These are phyloP conservation scores for Danionella cerebrum DNA, from an alignment of 2,113 vertebrate genomes.

Conservation along the genomic window DNA sequence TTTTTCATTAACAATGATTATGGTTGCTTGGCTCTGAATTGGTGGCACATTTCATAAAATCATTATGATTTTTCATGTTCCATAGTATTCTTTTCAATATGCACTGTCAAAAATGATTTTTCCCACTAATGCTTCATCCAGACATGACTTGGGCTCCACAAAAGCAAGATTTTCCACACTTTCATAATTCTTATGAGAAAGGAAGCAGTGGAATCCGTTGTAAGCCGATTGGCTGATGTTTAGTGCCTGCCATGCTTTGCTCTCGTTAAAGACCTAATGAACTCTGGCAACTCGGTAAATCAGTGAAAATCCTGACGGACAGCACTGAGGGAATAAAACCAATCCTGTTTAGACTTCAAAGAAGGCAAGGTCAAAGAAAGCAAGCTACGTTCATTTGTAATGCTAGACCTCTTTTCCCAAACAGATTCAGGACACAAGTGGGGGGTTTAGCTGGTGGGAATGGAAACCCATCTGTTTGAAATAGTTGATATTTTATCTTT, in stretches of 20 bases:
- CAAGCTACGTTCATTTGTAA: background rate
- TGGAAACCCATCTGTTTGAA: too few relatives aligned
- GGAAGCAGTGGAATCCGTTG: conserved; percentile 8
- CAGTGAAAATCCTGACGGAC: conserved; percentile 2
- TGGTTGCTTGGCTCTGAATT: too few relatives aligned
- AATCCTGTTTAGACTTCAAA: background rate
- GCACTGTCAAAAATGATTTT: background rate
- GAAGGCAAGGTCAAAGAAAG: background rate
- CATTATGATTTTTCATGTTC: background rate
- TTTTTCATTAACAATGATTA: too few relatives aligned
- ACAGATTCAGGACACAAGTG: background rate
- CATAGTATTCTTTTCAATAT: background rate
- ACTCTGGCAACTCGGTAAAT: background rate
- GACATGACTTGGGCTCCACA: background rate
- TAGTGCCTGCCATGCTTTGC: background rate
- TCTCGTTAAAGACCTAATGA: conserved; percentile 21
- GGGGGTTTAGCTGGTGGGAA: too few relatives aligned
- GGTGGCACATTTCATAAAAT: too few relatives aligned
- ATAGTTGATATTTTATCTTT: too few relatives aligned
- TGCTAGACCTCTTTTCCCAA: too few relatives aligned
- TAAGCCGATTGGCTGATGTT: conserved; percentile 27
- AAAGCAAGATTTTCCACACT: background rate
- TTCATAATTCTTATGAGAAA: background rate
- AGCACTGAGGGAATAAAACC: background rate
- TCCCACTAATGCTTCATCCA: background rate